Evolutionary conservation across 2,888 invertebrate genomes (phyloP), one percentile per base, ranked within the genome.

Genomic region (Drosophila testacea): DNA sequence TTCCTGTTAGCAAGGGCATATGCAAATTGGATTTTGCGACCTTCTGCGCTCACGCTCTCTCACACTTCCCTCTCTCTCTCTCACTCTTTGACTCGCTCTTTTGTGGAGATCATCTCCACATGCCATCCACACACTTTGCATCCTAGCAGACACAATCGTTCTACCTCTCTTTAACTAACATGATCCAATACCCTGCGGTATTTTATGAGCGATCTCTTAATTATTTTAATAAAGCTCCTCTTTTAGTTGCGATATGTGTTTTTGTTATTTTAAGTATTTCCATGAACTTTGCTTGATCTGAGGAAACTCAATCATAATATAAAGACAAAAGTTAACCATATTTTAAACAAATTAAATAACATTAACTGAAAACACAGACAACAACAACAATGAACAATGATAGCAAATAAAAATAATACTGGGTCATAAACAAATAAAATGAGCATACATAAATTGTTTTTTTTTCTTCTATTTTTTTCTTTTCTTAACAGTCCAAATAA

Each of bases 1-100:
- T 77, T 77, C 78, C 74, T 71, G 78, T 70, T 71, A 70, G 79
- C 78, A 78, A 78, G 78, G 78, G 78, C 78, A 78, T 78, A 78
- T 75, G 79, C 70, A 72, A 78, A 78, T 78, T 72, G 64, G 30
- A 34, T 48, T 59, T 65, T 60, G 50, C 69, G 75, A 69, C 79
- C 75, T 77, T 77, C 76, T 77, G 67, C 51, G 34, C 52, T 54
- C 38, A 7, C 16, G 67, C 69, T 39, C 44, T 51, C 28, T 44
- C 30, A n/a, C 34, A 10, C 60, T 41, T 16, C 16, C 16, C 52
- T n/a, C 32, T 6, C 42, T 27, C n/a, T 28, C 32, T 4, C 13
- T 39, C 39, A 4, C 50, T 42, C 42, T 50, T 50, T 32, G 34
- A 4, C 11, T 16, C n/a, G 13, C 30, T 66, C 47, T 28, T 13